Evolutionary conservation across 2,888 invertebrate species (phyloP), one percentile per base, ranked within the genome.

Genomic region (Priocnemis perturbator): DNA sequence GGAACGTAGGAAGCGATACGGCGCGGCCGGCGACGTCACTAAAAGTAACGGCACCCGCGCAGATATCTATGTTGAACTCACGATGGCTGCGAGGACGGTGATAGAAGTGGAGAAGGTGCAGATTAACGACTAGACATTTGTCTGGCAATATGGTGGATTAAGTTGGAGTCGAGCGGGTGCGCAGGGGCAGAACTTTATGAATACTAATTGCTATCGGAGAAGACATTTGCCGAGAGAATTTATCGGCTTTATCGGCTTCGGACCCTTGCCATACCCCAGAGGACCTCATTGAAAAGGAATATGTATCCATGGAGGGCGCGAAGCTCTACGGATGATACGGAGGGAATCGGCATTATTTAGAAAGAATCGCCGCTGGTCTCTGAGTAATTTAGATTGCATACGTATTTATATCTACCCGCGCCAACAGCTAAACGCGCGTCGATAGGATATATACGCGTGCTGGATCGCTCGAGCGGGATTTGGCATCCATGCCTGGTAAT

Each of bases 151-250:
- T 62, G 73, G 67, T 67, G 64, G 78, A 76, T 73, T 64, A 69
- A 67, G 67, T 64, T 60, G 44, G 60, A 45, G 53, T 52, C 23
- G 26, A 11, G 23, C 17, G 15, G 26, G 17, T 14, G 53, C 50
- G 53, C 23, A 21, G 59, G 37, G 44, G 63, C 47, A 20, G 53
- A 62, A 69, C 71, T 75, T 79, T 79, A 77, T 79, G 79, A 79
- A 79, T 79, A 77, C 79, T 79, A 79, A 79, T 79, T 77, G 79
- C 67, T 71, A 79, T 73, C 63, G 52, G 57, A 58, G 63, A 79
- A 65, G 71, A 77, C 73, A 73, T 70, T 76, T 69, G 70, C 65
- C 65, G 72, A 17, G 23, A 47, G 69, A 79, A 77, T 79, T 75
- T 77, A 79, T 79, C 73, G 75, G 67, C 72, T 73, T 75, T 77